phyloP scores from a whole-genome alignment of 2,113 vertebrate genomes.

The Ptyas mucosa region DNA sequence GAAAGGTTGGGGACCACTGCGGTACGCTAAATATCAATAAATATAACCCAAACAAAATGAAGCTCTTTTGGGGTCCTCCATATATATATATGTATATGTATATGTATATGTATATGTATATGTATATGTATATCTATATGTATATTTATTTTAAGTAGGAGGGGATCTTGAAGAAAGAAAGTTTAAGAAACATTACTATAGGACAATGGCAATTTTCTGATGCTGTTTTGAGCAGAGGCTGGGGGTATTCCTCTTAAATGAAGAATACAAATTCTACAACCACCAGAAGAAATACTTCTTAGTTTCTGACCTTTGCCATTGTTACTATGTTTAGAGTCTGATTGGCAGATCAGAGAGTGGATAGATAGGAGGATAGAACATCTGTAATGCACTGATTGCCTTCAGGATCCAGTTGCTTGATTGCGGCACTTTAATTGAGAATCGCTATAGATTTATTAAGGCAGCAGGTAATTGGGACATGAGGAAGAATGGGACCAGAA shows the following conservation, averaged over 20 bases:
- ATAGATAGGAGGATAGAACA: background rate
- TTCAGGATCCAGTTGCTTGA: background rate
- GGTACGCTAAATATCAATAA: background rate
- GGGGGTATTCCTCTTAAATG: background rate
- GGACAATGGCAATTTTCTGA: background rate
- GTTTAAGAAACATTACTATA: background rate
- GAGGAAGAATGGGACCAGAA: background rate
- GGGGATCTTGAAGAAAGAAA: background rate
- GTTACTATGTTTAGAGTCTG: background rate
- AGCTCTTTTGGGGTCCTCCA: background rate
- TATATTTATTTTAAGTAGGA: background rate
- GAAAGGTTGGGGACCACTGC: too few species aligned
- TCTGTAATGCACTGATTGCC: background rate
- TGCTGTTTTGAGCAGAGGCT: background rate
- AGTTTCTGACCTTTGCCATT: background rate
- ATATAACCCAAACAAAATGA: background rate
- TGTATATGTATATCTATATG: too few species aligned
- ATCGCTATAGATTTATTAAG: background rate
- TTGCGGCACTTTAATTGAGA: background rate
- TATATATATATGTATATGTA: too few species aligned
- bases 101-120: too few species aligned
- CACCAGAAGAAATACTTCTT: background rate
- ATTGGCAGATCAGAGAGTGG: background rate
- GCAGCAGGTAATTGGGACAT: background rate
- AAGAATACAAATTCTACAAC: background rate